Percentiles rank a stretch among this genome's conserved stretches.
phyloP scores from a whole-genome alignment of 2,888 invertebrate genomes.

The Agelastica alni region DNA sequence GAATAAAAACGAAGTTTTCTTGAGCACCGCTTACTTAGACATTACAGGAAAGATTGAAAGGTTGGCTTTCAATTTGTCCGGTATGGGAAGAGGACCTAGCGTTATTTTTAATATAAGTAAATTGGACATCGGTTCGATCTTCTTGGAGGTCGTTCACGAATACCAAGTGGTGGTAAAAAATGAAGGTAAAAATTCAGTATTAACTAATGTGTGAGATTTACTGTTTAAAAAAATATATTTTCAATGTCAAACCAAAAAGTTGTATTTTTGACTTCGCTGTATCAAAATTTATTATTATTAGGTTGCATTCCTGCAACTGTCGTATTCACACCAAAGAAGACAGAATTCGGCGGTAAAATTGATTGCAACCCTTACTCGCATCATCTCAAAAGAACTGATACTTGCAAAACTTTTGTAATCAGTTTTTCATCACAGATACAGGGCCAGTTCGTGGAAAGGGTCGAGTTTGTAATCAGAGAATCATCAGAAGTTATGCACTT shows the following conservation, averaged over 20 bases:
- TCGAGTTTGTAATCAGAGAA: slow-evolving; percentile 64
- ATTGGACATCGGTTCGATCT: slow-evolving; percentile 63
- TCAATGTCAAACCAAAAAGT: no score
- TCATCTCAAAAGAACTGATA: slow-evolving; percentile 21
- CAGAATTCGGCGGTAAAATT: slow-evolving; percentile 64
- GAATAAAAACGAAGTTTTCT: slow-evolving; percentile 59
- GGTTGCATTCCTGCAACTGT: slow-evolving; percentile 67
- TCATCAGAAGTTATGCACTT: slow-evolving; percentile 62
- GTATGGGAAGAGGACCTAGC: slow-evolving; percentile 63
- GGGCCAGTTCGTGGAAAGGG: slow-evolving; percentile 66
- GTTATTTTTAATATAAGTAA: slow-evolving; percentile 62
- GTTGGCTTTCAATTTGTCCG: slow-evolving; percentile 60
- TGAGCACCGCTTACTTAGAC: slow-evolving; percentile 62
- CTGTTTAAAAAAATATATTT: no score
- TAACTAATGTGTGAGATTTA: background rate
- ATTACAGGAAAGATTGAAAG: slow-evolving; percentile 62
- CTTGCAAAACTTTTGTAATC: slow-evolving; percentile 56
- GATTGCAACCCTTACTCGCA: slow-evolving; percentile 57
- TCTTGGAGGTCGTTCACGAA: slow-evolving; percentile 62
- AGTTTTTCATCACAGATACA: slow-evolving; percentile 63
- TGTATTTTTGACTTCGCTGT: no score
- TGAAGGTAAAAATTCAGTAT: slow-evolving; percentile 57
- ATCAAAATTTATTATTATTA: no score
- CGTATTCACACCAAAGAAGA: slow-evolving; percentile 55
- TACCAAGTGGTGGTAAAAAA: slow-evolving; percentile 66